These are phyloP conservation scores for Nephrocerus scutellatus DNA, from an alignment of 2,888 invertebrate genomes.

Conservation along the genomic window DNA sequence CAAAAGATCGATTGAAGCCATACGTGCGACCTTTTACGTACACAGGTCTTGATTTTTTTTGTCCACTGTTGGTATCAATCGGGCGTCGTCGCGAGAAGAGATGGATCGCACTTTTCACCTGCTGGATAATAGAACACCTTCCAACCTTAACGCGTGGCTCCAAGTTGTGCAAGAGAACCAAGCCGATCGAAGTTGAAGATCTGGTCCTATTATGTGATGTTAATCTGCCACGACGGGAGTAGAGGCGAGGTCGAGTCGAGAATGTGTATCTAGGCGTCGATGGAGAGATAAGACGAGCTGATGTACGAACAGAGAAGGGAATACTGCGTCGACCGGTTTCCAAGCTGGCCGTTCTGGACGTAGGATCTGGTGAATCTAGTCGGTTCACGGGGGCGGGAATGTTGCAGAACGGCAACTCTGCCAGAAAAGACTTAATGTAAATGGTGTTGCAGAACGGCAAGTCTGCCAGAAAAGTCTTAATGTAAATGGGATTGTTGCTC, in stretches of 20 bases:
- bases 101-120: too few relatives aligned
- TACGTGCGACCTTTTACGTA: too few relatives aligned
- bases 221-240: conserved; percentile 21
- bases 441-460: too few relatives aligned
- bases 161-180: conserved; percentile 16
- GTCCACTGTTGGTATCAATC: too few relatives aligned
- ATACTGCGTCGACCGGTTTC: conserved; percentile 23
- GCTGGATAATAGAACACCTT: conserved; percentile 16
- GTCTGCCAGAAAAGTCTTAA: too few relatives aligned
- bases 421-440: too few relatives aligned
- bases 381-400: conserved; percentile 18
- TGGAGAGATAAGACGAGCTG: conserved; percentile 23
- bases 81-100: too few relatives aligned
- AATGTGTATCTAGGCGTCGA: conserved; percentile 22
- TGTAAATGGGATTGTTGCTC: too few relatives aligned
- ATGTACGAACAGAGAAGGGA: conserved; percentile 24
- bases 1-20: too few relatives aligned
- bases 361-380: conserved; percentile 34
- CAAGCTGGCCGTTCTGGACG: conserved; percentile 40
- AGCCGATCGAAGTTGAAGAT: conserved; percentile 12
- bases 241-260: conserved; percentile 23
- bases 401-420: too few relatives aligned
- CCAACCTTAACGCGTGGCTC: conserved; percentile 18
- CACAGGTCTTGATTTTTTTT: too few relatives aligned
- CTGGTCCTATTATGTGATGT: conserved; percentile 23